Percentiles rank a stretch among this genome's conserved stretches.
Conservation (phyloP, 2,888 invertebrate genomes). For the Shargacucullia verbasci region DNA sequence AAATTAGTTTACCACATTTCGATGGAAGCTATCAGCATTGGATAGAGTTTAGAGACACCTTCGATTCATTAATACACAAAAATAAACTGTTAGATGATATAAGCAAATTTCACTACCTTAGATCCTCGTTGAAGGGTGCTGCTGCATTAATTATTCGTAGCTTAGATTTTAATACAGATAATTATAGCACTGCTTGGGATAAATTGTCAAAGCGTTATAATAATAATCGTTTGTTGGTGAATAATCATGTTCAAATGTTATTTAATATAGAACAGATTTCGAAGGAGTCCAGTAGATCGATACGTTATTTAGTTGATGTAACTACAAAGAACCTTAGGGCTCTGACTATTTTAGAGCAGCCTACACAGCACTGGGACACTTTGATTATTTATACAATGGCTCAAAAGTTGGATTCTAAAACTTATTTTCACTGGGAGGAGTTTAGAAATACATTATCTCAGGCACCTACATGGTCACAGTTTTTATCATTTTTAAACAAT, state of each 20-base stretch:
- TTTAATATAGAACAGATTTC: conserved; percentile 9
- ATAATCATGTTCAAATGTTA: conserved; percentile 15
- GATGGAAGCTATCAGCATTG: conserved; percentile 14
- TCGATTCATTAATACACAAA: too few relatives aligned
- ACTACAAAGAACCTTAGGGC: too few relatives aligned
- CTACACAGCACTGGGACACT: too few relatives aligned
- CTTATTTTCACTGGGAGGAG: too few relatives aligned
- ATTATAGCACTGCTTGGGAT: conserved; percentile 5
- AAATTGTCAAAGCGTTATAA: conserved; percentile 9
- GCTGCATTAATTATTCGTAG: conserved; percentile 6
- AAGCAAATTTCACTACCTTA: conserved; percentile 5
- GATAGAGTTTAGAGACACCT: too few relatives aligned
- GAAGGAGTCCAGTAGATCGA: conserved; percentile 4
- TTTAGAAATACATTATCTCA: too few relatives aligned
- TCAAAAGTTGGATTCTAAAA: too few relatives aligned
- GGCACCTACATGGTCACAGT: too few relatives aligned
- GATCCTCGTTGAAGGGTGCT: conserved; percentile 8
- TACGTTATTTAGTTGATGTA: conserved; percentile 6
- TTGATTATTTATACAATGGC: too few relatives aligned
- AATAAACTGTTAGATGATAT: conserved; percentile 2
- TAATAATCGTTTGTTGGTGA: conserved; percentile 7
- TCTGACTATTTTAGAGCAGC: too few relatives aligned
- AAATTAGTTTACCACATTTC: conserved; percentile 11
- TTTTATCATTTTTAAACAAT: too few relatives aligned
- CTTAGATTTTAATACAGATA: conserved; percentile 7